Conservation (phyloP, 1,140 invertebrate species). For the Bilobella aurantiaca region DNA sequence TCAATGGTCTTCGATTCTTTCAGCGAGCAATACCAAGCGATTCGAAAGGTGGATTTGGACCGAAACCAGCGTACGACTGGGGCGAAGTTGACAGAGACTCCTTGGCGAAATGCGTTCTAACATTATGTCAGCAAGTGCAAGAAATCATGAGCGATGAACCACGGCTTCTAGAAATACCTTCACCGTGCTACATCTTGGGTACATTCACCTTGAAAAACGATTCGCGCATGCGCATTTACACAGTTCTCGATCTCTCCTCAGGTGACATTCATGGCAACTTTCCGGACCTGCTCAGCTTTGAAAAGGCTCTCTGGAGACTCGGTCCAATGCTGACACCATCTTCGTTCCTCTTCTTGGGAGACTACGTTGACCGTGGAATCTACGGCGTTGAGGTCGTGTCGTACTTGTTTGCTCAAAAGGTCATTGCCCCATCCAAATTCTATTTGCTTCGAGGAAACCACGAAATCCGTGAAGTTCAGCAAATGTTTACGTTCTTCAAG, state of each 20-base stretch:
- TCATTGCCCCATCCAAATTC: slow-evolving; percentile 51
- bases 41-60: slow-evolving; percentile 14
- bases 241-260: slow-evolving; percentile 28
- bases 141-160: slow-evolving; percentile 41
- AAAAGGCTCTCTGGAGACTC: slow-evolving; percentile 51
- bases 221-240: slow-evolving; percentile 1
- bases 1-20: slow-evolving; percentile 47
- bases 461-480: slow-evolving; percentile 54
- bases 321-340: slow-evolving; percentile 49
- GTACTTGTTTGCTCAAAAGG: slow-evolving; percentile 55
- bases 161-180: slow-evolving; percentile 43
- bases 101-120: slow-evolving; percentile 33
- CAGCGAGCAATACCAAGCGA: slow-evolving; percentile 41
- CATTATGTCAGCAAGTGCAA: slow-evolving; percentile 35
- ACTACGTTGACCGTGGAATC: slow-evolving; percentile 55
- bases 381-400: slow-evolving; percentile 53
- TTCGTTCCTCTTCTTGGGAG: slow-evolving; percentile 53
- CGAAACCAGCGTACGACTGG: slow-evolving; percentile 42
- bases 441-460: slow-evolving; percentile 54
- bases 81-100: slow-evolving; percentile 41
- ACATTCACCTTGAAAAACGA: slow-evolving; percentile 7
- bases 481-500: slow-evolving; percentile 59
- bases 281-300: slow-evolving; percentile 50
- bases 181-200: slow-evolving; percentile 49
- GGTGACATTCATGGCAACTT: slow-evolving; percentile 55